A percentile compares a stretch with the other conserved stretches of the same genome.
Conservation (phyloP, 2,888 invertebrate species). For the Chymomyza caudatula region DNA sequence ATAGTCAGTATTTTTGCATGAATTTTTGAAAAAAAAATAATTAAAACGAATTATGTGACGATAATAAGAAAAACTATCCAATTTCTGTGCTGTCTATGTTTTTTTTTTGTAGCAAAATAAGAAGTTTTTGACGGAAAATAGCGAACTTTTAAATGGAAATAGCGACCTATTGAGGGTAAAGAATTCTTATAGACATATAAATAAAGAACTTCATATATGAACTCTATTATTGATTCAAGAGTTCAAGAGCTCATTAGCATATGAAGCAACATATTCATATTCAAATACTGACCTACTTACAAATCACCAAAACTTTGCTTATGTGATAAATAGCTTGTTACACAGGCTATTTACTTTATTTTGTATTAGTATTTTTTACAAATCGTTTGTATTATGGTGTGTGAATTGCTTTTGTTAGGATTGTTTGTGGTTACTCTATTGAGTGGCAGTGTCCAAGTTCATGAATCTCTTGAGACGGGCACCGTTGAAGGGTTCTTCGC, state of each 20-base stretch:
- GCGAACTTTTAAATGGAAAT: too few species aligned
- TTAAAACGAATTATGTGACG: background rate
- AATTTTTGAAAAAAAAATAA: constrained; percentile 7
- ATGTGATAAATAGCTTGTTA: background rate
- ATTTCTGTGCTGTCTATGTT: too few species aligned
- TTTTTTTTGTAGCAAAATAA: too few species aligned
- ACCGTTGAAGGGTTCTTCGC: constrained; percentile 80
- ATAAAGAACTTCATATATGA: too few species aligned
- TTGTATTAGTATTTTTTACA: background rate
- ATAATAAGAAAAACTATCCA: background rate
- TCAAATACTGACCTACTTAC: background rate
- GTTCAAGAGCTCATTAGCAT: background rate
- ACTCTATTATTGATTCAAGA: background rate
- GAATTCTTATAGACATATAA: too few species aligned
- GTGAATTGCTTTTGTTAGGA: background rate
- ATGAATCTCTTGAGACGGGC: constrained; percentile 79
- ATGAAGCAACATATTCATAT: background rate
- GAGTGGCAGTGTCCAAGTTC: constrained; percentile 78
- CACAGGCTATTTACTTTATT: background rate
- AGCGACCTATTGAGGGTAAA: too few species aligned
- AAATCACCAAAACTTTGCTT: background rate
- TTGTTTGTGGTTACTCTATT: background rate
- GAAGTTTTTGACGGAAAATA: too few species aligned
- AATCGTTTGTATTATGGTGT: background rate
- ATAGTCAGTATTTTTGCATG: constrained; percentile 54